Conservation (phyloP, 2,888 invertebrate species). For the Epicampocera succincta region DNA sequence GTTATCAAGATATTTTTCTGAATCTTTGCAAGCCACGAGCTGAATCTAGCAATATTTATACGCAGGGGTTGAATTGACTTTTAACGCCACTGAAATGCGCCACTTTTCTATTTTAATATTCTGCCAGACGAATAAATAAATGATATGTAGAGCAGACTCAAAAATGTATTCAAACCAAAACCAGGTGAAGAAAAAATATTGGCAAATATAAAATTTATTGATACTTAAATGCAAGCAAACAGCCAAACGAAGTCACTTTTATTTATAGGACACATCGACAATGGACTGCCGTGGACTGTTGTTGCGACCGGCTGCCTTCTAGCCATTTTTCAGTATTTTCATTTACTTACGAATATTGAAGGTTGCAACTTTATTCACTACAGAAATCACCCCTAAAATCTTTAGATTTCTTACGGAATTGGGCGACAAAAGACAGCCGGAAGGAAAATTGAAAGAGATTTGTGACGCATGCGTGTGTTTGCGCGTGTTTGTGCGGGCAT, state of each 20-base stretch:
- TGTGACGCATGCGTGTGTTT: conserved; percentile 11
- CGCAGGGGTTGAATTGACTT: conserved; percentile 55
- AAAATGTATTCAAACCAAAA: conserved; percentile 21
- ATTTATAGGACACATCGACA: conserved; percentile 61
- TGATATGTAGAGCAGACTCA: conserved; percentile 46
- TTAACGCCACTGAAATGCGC: conserved; percentile 50
- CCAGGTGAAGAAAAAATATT: conserved; percentile 62
- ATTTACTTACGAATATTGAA: conserved; percentile 33
- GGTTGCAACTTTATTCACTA: conserved; percentile 37
- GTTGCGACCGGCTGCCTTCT: conserved; percentile 18
- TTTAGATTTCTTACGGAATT: conserved; percentile 40
- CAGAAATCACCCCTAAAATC: conserved; percentile 41
- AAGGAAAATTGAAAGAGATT: conserved; percentile 8
- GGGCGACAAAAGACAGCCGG: conserved; percentile 25
- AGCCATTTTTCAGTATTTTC: conserved; percentile 19
- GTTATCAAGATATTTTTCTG: conserved; percentile 16
- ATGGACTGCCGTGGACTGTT: conserved; percentile 23
- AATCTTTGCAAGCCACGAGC: conserved; percentile 56
- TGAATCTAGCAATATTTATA: conserved; percentile 41
- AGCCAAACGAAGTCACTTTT: conserved; percentile 1
- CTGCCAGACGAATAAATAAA: not conserved
- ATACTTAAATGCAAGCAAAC: conserved; percentile 28
- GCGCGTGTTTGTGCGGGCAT: not conserved
- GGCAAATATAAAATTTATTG: conserved; percentile 56
- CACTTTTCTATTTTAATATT: conserved; percentile 38